Base-by-base conservation (phyloP, 2,113 vertebrate genomes). In the Pelecanoides urinatrix region DNA sequence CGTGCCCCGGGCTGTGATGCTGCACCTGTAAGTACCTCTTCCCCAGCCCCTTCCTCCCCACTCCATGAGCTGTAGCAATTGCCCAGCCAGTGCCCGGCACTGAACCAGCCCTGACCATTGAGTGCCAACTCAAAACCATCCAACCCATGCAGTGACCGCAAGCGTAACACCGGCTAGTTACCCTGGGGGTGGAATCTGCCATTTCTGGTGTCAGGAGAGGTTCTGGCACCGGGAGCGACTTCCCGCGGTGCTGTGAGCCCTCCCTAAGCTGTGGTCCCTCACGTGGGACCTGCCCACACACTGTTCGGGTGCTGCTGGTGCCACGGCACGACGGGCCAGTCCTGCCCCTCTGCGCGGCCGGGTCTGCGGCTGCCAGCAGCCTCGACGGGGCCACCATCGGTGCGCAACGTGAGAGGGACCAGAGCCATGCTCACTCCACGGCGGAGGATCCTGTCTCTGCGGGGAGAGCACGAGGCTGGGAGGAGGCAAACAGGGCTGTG, bases 11-110 rank as follows among this genome's bases (percentile, higher is more conserved):
- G 81, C 86, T 0, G 71, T 58, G 55, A 87, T 97, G 95, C 93
- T 97, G 6, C 95, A 90, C 53, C 94, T 97, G 97, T 97, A 93
- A 97, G 97, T 97, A 96, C 3, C 20, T 25, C 49, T 72, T 62
- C 26, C 59, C 22, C 45, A 20, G 27, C 11, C 21, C 58, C 40
- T 72, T 89, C 36, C 34, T 53, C 40, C 67, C n/a, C 14, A 5
- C 83, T 53, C 61, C 19, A 10, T 1, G 4, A 63, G 45, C 59
- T 77, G 27, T 52, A 68, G n/a, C 12, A 20, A 19, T 73, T n/a
- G 29, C 49, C 70, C 40, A 16, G 6, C 1, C 5, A 63, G 13
- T 61, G 36, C 40, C 26, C 1, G 5, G 84, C 44, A 89, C 61
- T 2, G 2, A 77, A 27, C 61, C 50, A 49, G 40, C 49, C 47